phyloP scores from a whole-genome alignment of 1,140 invertebrate genomes.

The Macrobrachium rosenbergii region DNA sequence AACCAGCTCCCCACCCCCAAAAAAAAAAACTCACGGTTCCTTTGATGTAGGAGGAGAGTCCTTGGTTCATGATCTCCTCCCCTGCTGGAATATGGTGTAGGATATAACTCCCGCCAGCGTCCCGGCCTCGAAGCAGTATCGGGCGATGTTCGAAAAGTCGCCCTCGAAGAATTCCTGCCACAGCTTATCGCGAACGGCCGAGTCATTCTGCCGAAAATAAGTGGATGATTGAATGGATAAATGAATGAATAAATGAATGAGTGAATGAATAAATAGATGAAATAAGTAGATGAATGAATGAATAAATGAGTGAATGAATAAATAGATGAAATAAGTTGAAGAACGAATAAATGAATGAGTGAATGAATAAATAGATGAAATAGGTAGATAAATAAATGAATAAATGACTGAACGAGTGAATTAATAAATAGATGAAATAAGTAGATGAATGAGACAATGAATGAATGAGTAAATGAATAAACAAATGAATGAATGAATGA shows the following conservation, averaged over 20 bases:
- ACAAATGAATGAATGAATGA: too few relatives aligned
- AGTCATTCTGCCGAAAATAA: conserved; percentile 6
- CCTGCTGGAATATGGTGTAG: conserved; percentile 92
- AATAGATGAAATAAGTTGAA: too few relatives aligned
- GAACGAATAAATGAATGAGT: too few relatives aligned
- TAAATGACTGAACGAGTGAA: too few relatives aligned
- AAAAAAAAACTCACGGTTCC: conserved; percentile 82
- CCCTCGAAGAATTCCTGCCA: conserved; percentile 53
- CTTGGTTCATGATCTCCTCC: conserved; percentile 96
- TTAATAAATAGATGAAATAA: too few relatives aligned
- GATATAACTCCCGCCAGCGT: conserved; percentile 87
- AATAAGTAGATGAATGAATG: neutral
- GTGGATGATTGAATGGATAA: neutral
- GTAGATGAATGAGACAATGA: too few relatives aligned
- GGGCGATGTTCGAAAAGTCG: conserved; percentile 64
- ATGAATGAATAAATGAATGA: neutral
- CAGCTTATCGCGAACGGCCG: conserved; percentile 23
- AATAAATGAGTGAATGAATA: too few relatives aligned
- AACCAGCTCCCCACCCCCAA: neutral
- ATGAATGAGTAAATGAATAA: too few relatives aligned
- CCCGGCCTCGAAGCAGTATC: conserved; percentile 85
- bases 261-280: neutral
- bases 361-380: too few relatives aligned
- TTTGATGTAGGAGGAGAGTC: conserved; percentile 88
- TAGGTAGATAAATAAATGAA: too few relatives aligned